Evolutionary conservation across 2,113 vertebrate species (phyloP), one percentile per base, ranked within the genome.

Genomic region (Climacteris rufus): DNA sequence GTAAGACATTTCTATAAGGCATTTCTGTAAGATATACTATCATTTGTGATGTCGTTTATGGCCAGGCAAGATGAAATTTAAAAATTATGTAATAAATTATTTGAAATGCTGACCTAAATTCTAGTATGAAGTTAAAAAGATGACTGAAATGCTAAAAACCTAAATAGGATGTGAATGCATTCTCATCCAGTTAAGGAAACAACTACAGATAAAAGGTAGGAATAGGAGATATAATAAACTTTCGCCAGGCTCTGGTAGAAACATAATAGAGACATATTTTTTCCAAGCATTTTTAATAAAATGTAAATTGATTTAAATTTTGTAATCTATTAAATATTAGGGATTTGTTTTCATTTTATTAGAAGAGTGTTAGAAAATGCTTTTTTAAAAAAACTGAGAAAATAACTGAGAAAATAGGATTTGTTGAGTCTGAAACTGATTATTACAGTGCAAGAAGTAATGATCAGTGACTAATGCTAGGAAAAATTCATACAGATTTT

Each of bases 401-500:
- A 92, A 74, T 68, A 92, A 49, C 25, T 57, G 54, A 72, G 54
- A 78, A 91, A 75, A 71, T n/a, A 80, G 40, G 17, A 83, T 94
- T 84, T 89, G 39, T 94, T 89, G 69, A 83, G 95, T 90, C 54
- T 74, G 50, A 11, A 91, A 49, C 60, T 64, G 35, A 90, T 91
- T 94, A 87, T 90, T 87, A 60, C 15, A 61, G 25, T 44, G 8
- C 66, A 74, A 89, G 50, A 92, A 92, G 37, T 87, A 84, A 87
- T 91, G 57, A 86, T 87, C 20, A 61, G 35, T 91, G 71, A 84
- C 64, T 93, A 89, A 47, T 53, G 47, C 42, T 83, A 87, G 59
- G 95, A 87, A 88, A 83, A 91, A 94, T 90, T 93, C 91, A 94
- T 78, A 80, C 5, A 9, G 3, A 2, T 94, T 96, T 84, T 94